These are phyloP conservation scores for Caenorhabditis wallacei DNA, from an alignment of 2,888 invertebrate genomes.

Conservation along the genomic window DNA sequence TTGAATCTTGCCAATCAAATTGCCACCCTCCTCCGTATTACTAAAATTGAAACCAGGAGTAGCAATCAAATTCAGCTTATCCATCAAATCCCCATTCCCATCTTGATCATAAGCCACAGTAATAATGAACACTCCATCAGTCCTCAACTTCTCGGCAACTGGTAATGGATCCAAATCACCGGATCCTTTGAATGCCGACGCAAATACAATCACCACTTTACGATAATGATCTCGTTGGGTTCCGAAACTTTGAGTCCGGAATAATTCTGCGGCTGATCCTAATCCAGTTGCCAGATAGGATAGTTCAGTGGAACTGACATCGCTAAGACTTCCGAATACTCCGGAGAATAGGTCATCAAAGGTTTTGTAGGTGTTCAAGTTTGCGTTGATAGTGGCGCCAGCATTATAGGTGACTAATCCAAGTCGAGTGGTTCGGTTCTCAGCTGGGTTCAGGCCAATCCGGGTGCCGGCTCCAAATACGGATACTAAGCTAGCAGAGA, in stretches of 20 bases:
- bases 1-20: slow-evolving; percentile 49
- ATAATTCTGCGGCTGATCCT: slow-evolving; percentile 1
- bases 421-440: slow-evolving; percentile 22
- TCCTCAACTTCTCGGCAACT: slow-evolving; percentile 41
- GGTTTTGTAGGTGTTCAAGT: slow-evolving; percentile 7
- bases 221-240: slow-evolving; percentile 15
- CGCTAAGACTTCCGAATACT: neutral
- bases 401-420: slow-evolving; percentile 39
- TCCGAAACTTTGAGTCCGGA: neutral
- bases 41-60: slow-evolving; percentile 39
- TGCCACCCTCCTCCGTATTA: neutral
- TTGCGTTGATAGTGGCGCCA: neutral
- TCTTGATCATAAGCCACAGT: slow-evolving; percentile 53
- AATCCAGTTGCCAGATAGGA: slow-evolving; percentile 10
- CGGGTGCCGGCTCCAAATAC: slow-evolving; percentile 10
- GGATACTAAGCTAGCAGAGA: neutral
- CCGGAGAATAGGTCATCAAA: slow-evolving; percentile 4
- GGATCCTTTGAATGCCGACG: neutral
- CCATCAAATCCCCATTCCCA: slow-evolving; percentile 8
- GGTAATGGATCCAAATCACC: slow-evolving; percentile 46
- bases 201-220: slow-evolving; percentile 35
- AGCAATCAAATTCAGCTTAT: slow-evolving; percentile 25
- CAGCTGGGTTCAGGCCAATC: neutral
- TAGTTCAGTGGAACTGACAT: neutral
- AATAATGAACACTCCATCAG: slow-evolving; percentile 43